phyloP scores from a whole-genome alignment of 1,140 invertebrate genomes.

The Orussus abietinus region DNA sequence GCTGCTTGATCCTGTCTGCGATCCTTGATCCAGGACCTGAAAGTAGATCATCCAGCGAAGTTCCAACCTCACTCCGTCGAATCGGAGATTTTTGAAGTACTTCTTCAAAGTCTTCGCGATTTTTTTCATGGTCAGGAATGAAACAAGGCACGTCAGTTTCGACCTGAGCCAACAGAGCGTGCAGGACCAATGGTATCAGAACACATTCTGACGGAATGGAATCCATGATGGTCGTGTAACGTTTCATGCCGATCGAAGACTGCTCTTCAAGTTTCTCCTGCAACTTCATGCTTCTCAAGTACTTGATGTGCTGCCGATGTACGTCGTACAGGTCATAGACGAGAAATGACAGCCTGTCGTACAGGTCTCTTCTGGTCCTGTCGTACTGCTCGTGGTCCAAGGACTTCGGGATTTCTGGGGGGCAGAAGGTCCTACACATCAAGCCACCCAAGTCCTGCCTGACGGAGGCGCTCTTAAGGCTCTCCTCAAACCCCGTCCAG shows the following conservation, averaged over 20 bases:
- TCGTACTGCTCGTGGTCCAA: slow-evolving; percentile 35
- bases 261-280: no score
- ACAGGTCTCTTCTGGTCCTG: slow-evolving; percentile 43
- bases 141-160: slow-evolving; percentile 10
- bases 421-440: slow-evolving; percentile 48
- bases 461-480: slow-evolving; percentile 29
- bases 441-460: slow-evolving; percentile 44
- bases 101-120: not conserved
- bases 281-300: slow-evolving; percentile 50
- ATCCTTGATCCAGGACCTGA: no score
- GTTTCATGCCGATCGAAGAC: slow-evolving; percentile 30
- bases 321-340: slow-evolving; percentile 56
- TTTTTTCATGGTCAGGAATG: no score
- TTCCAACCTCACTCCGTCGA: no score
- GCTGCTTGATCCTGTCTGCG: no score
- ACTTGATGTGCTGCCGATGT: slow-evolving; percentile 48
- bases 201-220: slow-evolving; percentile 48
- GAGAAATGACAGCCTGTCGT: slow-evolving; percentile 52
- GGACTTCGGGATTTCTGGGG: slow-evolving; percentile 28
- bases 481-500: slow-evolving; percentile 22
- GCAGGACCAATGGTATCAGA: slow-evolving; percentile 46
- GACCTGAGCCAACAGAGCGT: slow-evolving; percentile 48
- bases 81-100: no score
- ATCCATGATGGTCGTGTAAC: slow-evolving; percentile 39
- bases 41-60: no score